These are phyloP conservation scores for Molossus molossus DNA, from an alignment of 2,797 vertebrate species.

Conservation along the genomic window DNA sequence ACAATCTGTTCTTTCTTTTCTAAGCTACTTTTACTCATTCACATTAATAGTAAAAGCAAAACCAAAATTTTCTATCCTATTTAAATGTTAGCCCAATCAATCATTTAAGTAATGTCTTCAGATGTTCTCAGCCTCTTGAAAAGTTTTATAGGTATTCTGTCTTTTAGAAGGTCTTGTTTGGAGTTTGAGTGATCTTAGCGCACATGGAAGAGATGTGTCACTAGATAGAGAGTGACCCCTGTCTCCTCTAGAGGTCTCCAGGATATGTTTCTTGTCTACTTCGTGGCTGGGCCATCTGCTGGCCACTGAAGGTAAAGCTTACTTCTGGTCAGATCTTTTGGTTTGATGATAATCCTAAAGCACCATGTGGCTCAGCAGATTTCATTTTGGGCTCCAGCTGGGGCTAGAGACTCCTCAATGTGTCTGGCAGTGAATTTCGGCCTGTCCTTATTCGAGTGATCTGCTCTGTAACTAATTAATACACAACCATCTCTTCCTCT, in stretches of 20 bases:
- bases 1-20: not conserved
- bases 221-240: not conserved
- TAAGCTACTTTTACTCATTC: not conserved
- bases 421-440: constrained; percentile 46
- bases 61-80: not conserved
- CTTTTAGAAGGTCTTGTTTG: not conserved
- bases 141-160: not conserved
- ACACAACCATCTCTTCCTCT: not conserved
- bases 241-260: not conserved
- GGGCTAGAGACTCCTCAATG: constrained; percentile 21
- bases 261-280: not conserved
- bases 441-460: constrained; percentile 31
- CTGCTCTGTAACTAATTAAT: not conserved
- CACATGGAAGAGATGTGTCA: not conserved
- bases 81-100: not conserved
- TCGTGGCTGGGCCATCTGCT: not conserved
- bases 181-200: not conserved
- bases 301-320: not conserved
- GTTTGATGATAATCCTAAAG: not conserved
- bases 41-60: not conserved
- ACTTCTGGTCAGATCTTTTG: not conserved
- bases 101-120: not conserved
- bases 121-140: not conserved
- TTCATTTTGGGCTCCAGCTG: constrained; percentile 36
- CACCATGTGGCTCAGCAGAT: not conserved